These are phyloP conservation scores for Pelmatolapia mariae DNA, from an alignment of 2,113 vertebrate genomes.

Conservation along the genomic window DNA sequence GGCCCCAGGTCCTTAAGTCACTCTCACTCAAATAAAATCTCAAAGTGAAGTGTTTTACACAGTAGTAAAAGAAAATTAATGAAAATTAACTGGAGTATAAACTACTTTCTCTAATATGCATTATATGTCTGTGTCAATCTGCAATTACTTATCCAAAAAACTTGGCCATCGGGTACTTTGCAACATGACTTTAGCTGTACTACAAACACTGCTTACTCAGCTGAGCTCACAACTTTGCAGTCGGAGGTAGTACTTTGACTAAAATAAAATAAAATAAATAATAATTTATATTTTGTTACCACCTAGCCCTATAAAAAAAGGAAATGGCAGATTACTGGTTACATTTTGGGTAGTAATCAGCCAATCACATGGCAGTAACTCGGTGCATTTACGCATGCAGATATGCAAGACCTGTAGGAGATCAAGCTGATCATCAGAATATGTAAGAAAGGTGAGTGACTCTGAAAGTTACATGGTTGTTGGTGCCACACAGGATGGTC, in stretches of 20 bases:
- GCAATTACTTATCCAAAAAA: background rate
- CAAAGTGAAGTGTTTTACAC: background rate
- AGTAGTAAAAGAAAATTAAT: background rate
- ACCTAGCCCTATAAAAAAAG: background rate
- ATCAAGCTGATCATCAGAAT: background rate
- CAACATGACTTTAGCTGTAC: background rate
- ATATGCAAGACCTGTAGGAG: background rate
- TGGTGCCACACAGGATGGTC: background rate
- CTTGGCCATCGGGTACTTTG: background rate
- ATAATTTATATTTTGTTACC: background rate
- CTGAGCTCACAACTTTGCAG: background rate
- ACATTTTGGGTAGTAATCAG: background rate
- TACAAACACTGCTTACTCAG: background rate
- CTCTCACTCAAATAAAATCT: background rate
- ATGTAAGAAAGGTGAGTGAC: background rate
- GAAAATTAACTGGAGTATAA: background rate
- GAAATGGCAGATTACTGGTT: background rate
- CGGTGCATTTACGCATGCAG: background rate
- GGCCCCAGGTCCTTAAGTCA: background rate
- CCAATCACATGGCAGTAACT: background rate
- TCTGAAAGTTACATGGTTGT: background rate
- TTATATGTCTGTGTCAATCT: background rate
- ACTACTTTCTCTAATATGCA: background rate
- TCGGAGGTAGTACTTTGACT: background rate
- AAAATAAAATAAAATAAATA: background rate